Base-by-base conservation (phyloP, 1,140 invertebrate genomes). In the Dreissena polymorpha region DNA sequence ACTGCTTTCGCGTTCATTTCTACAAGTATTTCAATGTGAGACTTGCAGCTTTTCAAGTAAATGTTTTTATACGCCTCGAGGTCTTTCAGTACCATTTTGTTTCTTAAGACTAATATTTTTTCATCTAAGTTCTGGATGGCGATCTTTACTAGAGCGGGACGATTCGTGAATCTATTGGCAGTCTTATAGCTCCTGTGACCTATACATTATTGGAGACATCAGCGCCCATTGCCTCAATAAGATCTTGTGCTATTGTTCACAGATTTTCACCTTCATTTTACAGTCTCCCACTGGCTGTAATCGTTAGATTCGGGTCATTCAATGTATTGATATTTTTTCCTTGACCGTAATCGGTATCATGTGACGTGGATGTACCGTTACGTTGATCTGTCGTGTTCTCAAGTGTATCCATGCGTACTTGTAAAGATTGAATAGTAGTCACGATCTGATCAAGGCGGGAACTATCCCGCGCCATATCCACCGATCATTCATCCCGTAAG, bases 41-140 rank as follows among this genome's bases (percentile, higher is more conserved):
- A 80, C 55, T 85, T 85, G 49, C 77, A 80, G 27, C 71, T 80
- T 71, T 71, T 80, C 1, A 84, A 60, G 57, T 69, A 78, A 10
- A 72, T 75, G 6, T 64, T 29, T 64, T 70, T 63, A 23, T 84
- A 71, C 16, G 8, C 49, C n/a, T 49, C 72, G 16, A 21, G 10
- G 23, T 72, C 63, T 25, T 72, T 67, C 7, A 72, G 39, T 18
- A 65, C 65, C 57, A 27, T 57, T 57, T 84, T 78, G 25, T 78
- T 68, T 79, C 76, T 57, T 50, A 84, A 25, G 23, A 84, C 60
- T 13, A 25, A 16, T 1, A 73, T 63, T 21, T 84, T 84, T 74
- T 79, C 83, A 63, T 79, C 60, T 16, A 60, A 57, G 29, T 50
- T 73, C 18, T 51, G n/a, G 23, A 84, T 29, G 39, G 53, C 57